Evolutionary conservation across 2,888 invertebrate species (phyloP), one percentile per base, ranked within the genome.

Genomic region (Antheraea assamensis): DNA sequence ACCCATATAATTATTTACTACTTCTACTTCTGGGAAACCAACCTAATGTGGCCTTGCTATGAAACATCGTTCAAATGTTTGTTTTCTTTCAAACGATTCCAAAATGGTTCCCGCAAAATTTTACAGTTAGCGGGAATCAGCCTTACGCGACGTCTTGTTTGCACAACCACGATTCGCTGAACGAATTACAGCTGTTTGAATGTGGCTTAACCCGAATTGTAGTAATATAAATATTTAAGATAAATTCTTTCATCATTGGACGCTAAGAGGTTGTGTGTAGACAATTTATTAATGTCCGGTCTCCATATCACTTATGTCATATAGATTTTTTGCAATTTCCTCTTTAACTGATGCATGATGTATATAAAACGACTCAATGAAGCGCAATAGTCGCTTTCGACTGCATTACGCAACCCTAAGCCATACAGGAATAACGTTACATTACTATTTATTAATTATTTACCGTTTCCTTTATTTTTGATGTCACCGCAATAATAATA

Each of bases 71-170:
- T 85, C 87, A 81, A 84, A 84, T 92, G 90, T 93, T 93, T 92
- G 90, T 93, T 93, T 93, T 89, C 87, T 90, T 91, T 88, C 87
- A 80, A 86, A 86, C 88, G 87, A 88, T 91, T 90, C 89, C 89
- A 90, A 90, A 90, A 89, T 83, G 87, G 90, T 88, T 89, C 85
- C 88, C 87, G 90, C 91, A 86, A 87, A 90, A 86, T 89, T 91
- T 90, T 86, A 90, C 87, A 86, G 87, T 89, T 91, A 86, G 79
- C 86, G 79, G 86, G 88, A 92, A 92, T 87, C 86, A 81, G 84
- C 82, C 83, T 79, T 77, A 77, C 79, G 83, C 86, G 88, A 88
- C 88, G 89, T 84, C 84, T 88, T 92, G 92, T 93, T 92, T 92
- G 92, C 87, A 81, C 86, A 85, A 88, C 82, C 85, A 74, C 78